Evolutionary conservation across 2,797 vertebrate genomes (phyloP).

Genomic region (Bufotes viridis): DNA sequence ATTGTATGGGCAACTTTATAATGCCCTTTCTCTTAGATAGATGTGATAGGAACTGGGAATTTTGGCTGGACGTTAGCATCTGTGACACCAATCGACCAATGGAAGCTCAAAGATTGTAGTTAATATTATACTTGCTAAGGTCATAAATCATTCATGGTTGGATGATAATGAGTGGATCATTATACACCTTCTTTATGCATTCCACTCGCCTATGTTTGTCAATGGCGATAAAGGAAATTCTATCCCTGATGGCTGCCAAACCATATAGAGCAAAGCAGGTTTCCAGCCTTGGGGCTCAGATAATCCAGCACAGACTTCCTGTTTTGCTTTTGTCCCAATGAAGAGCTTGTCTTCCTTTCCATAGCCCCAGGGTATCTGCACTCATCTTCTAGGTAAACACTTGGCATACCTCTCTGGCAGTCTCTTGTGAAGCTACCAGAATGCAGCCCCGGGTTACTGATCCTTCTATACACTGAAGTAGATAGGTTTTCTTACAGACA

Average conservation of each 20-base stretch:
- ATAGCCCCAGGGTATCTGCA: conserved; percentile 49
- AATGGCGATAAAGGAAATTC: conserved; percentile 19
- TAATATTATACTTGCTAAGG: neutral
- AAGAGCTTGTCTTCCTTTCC: conserved; percentile 53
- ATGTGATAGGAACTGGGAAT: neutral
- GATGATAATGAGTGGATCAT: neutral
- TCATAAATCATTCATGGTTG: neutral
- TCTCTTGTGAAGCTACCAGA: conserved; percentile 39
- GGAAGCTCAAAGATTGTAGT: neutral
- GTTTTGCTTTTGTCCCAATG: conserved; percentile 50
- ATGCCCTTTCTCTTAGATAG: neutral
- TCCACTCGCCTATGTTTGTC: neutral
- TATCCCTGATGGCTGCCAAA: conserved; percentile 13
- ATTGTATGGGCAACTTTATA: neutral
- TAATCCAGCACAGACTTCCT: conserved; percentile 58
- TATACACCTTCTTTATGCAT: neutral
- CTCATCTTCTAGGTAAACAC: conserved; percentile 59
- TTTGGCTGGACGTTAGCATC: neutral
- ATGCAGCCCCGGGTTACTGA: conserved; percentile 42
- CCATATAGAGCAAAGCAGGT: conserved; percentile 29
- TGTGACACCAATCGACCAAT: neutral
- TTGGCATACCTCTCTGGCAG: conserved; percentile 55
- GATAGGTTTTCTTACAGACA: conserved; percentile 29
- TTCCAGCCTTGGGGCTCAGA: conserved; percentile 48
- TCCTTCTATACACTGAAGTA: conserved; percentile 15